These are phyloP conservation scores for Tanypteryx hageni DNA, from an alignment of 2,888 invertebrate species.

Conservation along the genomic window DNA sequence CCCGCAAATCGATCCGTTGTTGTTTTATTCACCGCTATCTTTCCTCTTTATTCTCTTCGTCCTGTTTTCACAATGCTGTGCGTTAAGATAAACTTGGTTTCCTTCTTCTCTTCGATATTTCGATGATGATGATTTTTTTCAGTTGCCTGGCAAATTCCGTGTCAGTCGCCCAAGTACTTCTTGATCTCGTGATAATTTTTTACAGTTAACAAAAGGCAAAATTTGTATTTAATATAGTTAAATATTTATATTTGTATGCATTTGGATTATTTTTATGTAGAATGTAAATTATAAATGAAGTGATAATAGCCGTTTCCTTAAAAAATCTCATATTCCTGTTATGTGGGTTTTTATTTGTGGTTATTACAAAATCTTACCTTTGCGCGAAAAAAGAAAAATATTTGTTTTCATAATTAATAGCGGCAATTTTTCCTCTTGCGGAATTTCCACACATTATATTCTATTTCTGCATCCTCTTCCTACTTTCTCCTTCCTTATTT, in stretches of 20 bases:
- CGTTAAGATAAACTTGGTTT: neutral
- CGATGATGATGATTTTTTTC: too few relatives aligned
- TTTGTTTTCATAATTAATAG: neutral
- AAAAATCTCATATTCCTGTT: too few relatives aligned
- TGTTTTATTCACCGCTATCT: neutral
- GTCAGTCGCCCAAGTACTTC: too few relatives aligned
- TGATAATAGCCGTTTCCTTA: too few relatives aligned
- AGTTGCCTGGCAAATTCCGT: too few relatives aligned
- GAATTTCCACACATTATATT: neutral
- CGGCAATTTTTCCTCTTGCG: neutral
- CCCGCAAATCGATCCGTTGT: neutral
- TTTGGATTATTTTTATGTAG: too few relatives aligned
- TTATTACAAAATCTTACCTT: neutral
- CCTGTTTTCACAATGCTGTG: neutral
- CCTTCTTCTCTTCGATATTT: too few relatives aligned
- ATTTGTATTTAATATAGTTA: too few relatives aligned
- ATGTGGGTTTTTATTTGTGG: neutral
- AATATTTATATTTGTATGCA: too few relatives aligned
- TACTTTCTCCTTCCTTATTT: neutral
- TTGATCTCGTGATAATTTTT: too few relatives aligned
- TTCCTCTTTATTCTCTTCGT: neutral
- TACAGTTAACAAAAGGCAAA: too few relatives aligned
- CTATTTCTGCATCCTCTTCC: neutral
- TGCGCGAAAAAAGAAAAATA: neutral
- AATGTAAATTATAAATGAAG: too few relatives aligned